phyloP scores from a whole-genome alignment of 37 sponge, comb jelly and placozoan species.

The Amphimedon queenslandica region DNA sequence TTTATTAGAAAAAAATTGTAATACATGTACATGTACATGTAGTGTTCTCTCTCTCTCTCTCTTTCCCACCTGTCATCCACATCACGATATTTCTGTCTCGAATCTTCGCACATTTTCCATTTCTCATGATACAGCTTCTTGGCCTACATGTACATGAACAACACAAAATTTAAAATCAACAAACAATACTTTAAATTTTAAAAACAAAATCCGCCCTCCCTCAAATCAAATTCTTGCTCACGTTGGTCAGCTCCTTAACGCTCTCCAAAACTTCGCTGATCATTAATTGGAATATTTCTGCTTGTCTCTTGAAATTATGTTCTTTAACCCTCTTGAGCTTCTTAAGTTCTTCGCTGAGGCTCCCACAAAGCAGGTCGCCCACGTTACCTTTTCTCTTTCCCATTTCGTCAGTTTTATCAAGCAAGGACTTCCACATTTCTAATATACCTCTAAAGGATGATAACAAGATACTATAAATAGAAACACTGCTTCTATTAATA shows the following conservation, averaged over 20 bases:
- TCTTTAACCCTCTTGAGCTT: constrained; percentile 63
- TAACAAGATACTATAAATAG: neutral
- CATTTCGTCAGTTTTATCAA: constrained; percentile 60
- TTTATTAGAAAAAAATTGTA: constrained; percentile 10
- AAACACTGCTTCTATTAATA: neutral
- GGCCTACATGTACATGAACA: too few species aligned
- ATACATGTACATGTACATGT: neutral
- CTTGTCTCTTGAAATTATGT: constrained; percentile 56
- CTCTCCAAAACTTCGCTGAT: constrained; percentile 68
- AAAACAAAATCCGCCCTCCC: too few species aligned
- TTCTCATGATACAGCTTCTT: constrained; percentile 68
- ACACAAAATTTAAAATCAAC: too few species aligned
- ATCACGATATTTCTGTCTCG: constrained; percentile 58
- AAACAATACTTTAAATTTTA: too few species aligned
- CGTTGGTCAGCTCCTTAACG: constrained; percentile 49
- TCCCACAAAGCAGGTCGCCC: constrained; percentile 43
- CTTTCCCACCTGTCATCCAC: constrained; percentile 31
- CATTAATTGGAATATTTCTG: constrained; percentile 55
- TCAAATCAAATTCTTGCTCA: too few species aligned
- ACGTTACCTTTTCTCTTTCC: constrained; percentile 23
- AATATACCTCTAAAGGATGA: constrained; percentile 38
- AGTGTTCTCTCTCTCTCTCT: neutral
- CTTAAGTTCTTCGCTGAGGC: constrained; percentile 52
- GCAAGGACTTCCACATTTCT: constrained; percentile 66
- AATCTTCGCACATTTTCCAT: constrained; percentile 56